Base-by-base conservation (phyloP, 2,113 vertebrate species). In the Cynoglossus semilaevis region DNA sequence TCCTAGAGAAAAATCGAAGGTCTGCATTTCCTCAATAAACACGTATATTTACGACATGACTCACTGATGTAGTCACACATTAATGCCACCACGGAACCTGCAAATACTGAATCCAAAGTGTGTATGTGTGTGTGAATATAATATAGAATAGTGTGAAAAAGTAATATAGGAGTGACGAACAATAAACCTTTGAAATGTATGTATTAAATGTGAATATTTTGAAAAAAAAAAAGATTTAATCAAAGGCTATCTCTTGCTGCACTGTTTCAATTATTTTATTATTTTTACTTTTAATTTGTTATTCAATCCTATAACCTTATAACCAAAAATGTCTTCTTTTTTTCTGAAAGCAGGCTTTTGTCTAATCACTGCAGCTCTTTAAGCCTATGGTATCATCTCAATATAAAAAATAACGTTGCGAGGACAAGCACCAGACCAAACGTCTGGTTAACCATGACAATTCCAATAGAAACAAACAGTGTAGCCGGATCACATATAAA, bases 1-100 rank as follows among this genome's bases (percentile, higher is more conserved):
- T 59, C n/a, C 44, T 29, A 66, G 19, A 16, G 18, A 9, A 9
- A 60, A 54, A 70, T 18, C 0, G 36, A 64, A 60, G 19, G 4
- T 47, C 34, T 45, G 36, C 41, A 29, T 40, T 61, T 58, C 38
- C 14, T 4, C 12, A 14, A 14, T 9, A 14, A 41, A 41, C 11
- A 13, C 37, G 7, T 50, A 19, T 64, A 59, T 81, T 79, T 63
- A 60, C 38, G 15, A 58, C 74, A 58, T 72, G 37, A 76, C 18
- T 63, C 78, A 68, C 22, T 34, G 17, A 69, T 69, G 48, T 43
- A 29, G 62, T 74, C 57, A 61, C 53, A 73, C 29, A 42, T 48
- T 50, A 43, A 51, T 67, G 57, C 19, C 63, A 64, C 42, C 46
- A 66, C 67, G 62, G 52, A 74, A 57, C 50, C 54, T 51, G 18